Evolutionary conservation across 2,113 vertebrate genomes (phyloP).

Genomic region (Conger conger): DNA sequence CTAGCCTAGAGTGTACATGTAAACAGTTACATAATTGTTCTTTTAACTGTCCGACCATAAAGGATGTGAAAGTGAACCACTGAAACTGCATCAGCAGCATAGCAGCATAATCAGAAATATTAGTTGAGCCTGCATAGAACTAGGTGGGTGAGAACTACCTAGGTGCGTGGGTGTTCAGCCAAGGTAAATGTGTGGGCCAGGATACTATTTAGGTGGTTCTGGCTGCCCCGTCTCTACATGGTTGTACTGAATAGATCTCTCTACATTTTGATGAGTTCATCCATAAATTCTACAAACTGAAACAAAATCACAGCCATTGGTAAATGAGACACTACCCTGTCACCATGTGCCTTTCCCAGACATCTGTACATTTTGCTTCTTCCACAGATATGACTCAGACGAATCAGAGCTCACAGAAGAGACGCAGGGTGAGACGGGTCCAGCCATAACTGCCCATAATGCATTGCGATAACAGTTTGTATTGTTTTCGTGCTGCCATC

Average conservation of each 20-base stretch:
- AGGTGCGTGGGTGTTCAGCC: no score
- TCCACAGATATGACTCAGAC: conserved; percentile 60
- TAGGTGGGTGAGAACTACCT: no score
- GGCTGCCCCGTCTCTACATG: no score
- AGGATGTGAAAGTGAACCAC: no score
- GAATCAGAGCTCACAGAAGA: conserved; percentile 40
- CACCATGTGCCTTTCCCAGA: background rate
- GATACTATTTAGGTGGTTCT: no score
- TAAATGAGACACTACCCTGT: background rate
- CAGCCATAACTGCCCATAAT: background rate
- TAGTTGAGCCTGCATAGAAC: no score
- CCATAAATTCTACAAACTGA: background rate
- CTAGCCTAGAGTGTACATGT: no score
- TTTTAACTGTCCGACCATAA: no score
- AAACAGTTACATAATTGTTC: no score
- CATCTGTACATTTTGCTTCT: background rate
- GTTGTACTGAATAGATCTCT: background rate
- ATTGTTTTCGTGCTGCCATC: background rate
- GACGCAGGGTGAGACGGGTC: conserved; percentile 18
- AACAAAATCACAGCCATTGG: background rate
- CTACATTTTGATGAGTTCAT: background rate
- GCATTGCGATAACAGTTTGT: background rate
- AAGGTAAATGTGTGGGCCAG: no score
- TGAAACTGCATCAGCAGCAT: no score
- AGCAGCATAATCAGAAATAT: no score